Evolutionary conservation across 2,113 vertebrate genomes (phyloP).

Genomic region (Colaptes auratus): DNA sequence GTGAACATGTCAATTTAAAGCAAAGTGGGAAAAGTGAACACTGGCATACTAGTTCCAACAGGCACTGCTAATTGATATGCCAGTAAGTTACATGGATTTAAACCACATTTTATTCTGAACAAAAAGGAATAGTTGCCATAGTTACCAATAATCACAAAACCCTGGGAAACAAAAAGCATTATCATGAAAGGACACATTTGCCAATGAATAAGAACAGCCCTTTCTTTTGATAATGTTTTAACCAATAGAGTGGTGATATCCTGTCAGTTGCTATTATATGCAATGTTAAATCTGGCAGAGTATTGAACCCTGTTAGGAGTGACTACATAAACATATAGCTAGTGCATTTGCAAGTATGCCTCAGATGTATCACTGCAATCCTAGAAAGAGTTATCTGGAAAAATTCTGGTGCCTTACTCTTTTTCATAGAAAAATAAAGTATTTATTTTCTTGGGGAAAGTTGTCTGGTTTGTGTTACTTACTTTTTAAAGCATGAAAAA

Average conservation of each 20-base stretch:
- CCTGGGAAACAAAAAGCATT: constrained; percentile 1
- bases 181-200: constrained; percentile 8
- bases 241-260: not conserved
- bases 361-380: not conserved
- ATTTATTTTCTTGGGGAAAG: not conserved
- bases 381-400: not conserved
- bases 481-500: not conserved
- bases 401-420: not conserved
- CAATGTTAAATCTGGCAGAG: not conserved
- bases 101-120: not conserved
- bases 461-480: not conserved
- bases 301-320: not conserved
- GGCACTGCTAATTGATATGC: constrained; percentile 32
- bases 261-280: not conserved
- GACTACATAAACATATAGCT: not conserved
- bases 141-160: constrained; percentile 12
- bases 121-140: constrained; percentile 42
- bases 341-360: not conserved
- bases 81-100: not conserved
- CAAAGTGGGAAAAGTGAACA: constrained; percentile 1
- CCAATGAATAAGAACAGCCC: not conserved
- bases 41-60: not conserved
- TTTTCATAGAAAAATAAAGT: not conserved
- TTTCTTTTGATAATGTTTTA: not conserved
- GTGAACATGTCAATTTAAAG: constrained; percentile 31